Evolutionary conservation across 2,113 vertebrate species (phyloP).

Genomic region (Chloropsis hardwickii): DNA sequence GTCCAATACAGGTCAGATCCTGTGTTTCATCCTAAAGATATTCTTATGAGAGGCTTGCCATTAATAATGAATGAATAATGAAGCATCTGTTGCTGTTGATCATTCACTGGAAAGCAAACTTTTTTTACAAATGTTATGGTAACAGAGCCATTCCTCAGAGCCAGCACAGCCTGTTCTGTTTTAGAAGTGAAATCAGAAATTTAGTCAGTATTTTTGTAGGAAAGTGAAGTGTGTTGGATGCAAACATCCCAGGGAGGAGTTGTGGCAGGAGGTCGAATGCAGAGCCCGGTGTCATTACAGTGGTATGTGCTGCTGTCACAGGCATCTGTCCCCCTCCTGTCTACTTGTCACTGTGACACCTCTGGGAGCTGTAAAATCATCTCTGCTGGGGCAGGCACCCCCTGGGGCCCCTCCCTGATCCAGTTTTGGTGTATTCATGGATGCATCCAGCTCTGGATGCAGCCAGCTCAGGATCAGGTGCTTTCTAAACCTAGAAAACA

Average conservation of each 20-base stretch:
- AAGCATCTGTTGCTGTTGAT: neutral
- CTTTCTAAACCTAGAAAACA: neutral
- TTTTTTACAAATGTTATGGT: neutral
- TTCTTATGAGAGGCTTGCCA: neutral
- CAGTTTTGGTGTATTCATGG: neutral
- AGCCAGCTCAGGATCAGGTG: neutral
- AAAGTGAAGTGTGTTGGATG: neutral
- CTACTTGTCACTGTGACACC: fast-evolving
- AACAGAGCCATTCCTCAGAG: neutral
- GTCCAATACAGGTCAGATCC: neutral
- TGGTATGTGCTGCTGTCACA: neutral
- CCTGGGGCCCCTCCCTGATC: neutral
- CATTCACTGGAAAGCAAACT: neutral
- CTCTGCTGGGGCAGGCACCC: neutral
- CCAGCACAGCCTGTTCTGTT: neutral
- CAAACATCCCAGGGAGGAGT: neutral
- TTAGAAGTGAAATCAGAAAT: neutral
- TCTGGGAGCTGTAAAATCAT: neutral
- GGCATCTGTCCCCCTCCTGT: fast-evolving
- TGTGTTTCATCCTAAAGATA: neutral
- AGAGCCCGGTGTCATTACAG: neutral
- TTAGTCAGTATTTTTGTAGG: neutral
- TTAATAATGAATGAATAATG: neutral
- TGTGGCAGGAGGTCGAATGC: neutral
- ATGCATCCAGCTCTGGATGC: neutral